These are phyloP conservation scores for Rugalucina vietnamica DNA, from an alignment of 2,888 invertebrate species.

Conservation along the genomic window DNA sequence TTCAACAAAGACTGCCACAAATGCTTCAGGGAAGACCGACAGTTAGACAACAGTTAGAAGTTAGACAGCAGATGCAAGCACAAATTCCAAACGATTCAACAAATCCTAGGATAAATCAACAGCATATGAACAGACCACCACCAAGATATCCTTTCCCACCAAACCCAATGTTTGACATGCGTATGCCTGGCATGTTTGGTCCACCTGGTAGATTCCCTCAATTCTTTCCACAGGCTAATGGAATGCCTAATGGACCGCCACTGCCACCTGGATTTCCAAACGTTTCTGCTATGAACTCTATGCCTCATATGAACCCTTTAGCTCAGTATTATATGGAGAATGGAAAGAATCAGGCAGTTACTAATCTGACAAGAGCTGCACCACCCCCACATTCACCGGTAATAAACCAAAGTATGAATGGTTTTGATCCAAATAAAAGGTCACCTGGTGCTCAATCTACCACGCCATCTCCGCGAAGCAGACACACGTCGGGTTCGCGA, in stretches of 20 bases:
- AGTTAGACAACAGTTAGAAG: neutral
- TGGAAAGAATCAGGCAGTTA: neutral
- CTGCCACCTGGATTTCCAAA: neutral
- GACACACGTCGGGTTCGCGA: constrained; percentile 44
- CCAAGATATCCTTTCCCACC: constrained; percentile 32
- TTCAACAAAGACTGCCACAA: constrained; percentile 8
- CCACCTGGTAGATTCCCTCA: neutral
- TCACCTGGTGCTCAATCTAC: constrained; percentile 51
- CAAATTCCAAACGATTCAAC: neutral
- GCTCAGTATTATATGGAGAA: constrained; percentile 45
- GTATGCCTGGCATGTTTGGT: constrained; percentile 37
- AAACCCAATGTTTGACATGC: constrained; percentile 45
- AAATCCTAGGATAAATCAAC: neutral
- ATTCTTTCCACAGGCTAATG: neutral
- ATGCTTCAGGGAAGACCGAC: neutral
- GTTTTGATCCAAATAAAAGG: neutral
- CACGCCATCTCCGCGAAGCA: constrained; percentile 51
- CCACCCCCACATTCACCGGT: neutral
- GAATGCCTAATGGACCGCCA: constrained; percentile 32
- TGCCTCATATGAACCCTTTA: constrained; percentile 38
- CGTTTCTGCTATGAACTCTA: neutral
- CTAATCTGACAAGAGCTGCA: neutral
- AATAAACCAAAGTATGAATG: neutral
- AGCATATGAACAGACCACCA: constrained; percentile 13
- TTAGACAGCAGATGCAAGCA: neutral